Percentiles rank a stretch among this genome's conserved stretches.
These are phyloP conservation scores for Nephrotoma appendiculata DNA, from an alignment of 2,888 invertebrate genomes.

Conservation along the genomic window DNA sequence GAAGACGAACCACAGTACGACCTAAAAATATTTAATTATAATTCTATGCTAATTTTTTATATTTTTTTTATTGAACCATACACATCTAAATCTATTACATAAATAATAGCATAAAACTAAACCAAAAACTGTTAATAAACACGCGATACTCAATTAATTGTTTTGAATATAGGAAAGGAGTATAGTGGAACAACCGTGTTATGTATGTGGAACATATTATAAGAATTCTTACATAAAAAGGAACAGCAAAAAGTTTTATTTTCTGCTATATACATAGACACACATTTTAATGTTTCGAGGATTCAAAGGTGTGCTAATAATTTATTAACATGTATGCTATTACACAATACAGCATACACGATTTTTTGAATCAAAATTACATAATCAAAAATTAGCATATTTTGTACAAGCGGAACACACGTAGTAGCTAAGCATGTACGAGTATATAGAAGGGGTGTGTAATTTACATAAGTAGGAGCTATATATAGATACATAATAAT, in stretches of 20 bases:
- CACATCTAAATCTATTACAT: neutral
- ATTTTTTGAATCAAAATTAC: neutral
- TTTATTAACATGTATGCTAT: neutral
- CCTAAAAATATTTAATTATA: neutral
- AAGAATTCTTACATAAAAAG: neutral
- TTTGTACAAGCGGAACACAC: neutral
- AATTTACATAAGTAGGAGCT: too few relatives aligned
- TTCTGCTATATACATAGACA: neutral
- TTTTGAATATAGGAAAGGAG: neutral
- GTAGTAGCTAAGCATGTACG: neutral
- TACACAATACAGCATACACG: neutral
- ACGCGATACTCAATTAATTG: neutral
- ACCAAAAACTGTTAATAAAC: neutral
- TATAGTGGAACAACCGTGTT: neutral
- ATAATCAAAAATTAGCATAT: neutral
- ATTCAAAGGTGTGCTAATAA: neutral
- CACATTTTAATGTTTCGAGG: neutral
- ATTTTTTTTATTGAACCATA: neutral
- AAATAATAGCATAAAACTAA: neutral
- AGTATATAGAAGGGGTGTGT: too few relatives aligned
- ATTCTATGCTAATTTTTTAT: neutral
- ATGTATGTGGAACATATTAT: neutral
- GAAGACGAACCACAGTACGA: neutral
- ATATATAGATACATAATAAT: too few relatives aligned
- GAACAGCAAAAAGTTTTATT: neutral